Percentiles rank a stretch among this genome's conserved stretches.
Evolutionary conservation across 1,140 invertebrate genomes (phyloP).

Genomic region (Zaprionus camerounensis): DNA sequence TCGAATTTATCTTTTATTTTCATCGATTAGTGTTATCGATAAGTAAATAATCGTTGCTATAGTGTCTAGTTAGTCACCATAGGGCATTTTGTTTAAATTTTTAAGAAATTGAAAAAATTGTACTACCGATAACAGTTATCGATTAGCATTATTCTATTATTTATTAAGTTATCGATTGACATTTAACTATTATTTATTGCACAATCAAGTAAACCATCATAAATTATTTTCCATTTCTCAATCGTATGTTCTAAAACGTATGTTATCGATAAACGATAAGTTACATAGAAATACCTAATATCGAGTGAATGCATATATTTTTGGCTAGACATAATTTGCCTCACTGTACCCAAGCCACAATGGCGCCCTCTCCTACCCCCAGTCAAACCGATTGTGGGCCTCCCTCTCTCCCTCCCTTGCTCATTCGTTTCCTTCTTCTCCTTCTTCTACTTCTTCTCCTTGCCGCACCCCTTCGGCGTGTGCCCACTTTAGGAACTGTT

Average conservation of each 20-base stretch:
- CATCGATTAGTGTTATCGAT: constrained; percentile 4
- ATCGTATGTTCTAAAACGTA: background rate
- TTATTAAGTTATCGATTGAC: no score
- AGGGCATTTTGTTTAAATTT: no score
- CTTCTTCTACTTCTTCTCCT: background rate
- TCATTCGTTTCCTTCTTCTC: background rate
- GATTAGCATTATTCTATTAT: no score
- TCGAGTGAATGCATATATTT: background rate
- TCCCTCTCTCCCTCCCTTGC: background rate
- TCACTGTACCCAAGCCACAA: constrained; percentile 12
- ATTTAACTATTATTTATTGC: no score
- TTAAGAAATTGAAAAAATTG: no score
- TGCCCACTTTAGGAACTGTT: constrained; percentile 42
- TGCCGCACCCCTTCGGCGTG: background rate
- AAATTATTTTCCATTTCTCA: background rate
- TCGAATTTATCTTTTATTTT: no score
- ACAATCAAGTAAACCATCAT: no score
- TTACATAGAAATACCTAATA: background rate
- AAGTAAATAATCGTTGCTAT: background rate
- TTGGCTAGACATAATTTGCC: background rate
- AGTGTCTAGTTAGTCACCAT: no score
- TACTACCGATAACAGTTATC: no score
- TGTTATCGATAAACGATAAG: background rate
- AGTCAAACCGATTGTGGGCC: background rate
- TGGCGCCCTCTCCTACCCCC: background rate